Base-by-base conservation (phyloP, 2,797 vertebrate species). In the Centropyge bicolor region DNA sequence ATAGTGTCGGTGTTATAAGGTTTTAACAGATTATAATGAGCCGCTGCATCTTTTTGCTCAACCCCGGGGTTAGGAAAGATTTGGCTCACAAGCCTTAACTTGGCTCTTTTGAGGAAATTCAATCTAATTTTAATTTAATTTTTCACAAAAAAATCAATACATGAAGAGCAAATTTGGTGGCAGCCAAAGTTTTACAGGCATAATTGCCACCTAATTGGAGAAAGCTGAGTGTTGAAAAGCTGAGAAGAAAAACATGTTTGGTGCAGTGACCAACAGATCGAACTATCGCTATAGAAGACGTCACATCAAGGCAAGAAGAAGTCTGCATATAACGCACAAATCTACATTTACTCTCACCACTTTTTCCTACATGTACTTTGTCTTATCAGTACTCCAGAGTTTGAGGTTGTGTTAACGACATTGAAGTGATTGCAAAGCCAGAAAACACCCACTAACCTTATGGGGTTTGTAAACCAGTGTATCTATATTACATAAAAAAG, bases 401-500 rank as follows among this genome's bases (percentile, higher is more conserved):
- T 55, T 65, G 45, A 72, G 14, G 19, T 56, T 64, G 52, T 43
- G 72, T 56, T 19, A 59, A 31, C 13, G 5, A 0, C 8, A 46
- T 0, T 65, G 24, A 49, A 65, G 43, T 57, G 56, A 81, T 22
- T 78, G 35, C 27, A 62, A 48, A 70, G 24, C 22, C 10, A 7
- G 22, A 22, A 68, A 70, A 76, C 43, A 65, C 8, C 40, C 54
- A 40, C 36, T 45, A 14, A n/a, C 45, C 43, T 27, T 74, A 17
- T 69, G 43, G 59, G 70, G 49, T 82, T 74, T 69, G 52, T 76
- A 41, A 57, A 73, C 38, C 31, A 35, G 14, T 73, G 22, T 38
- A 73, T 75, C 75, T 73, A 11, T 82, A 6, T 52, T 20, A 52
- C 54, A 74, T 66, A 76, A 88, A 68, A 69, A 82, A 76, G 80